Percentiles rank a stretch among this genome's conserved stretches.
These are phyloP conservation scores for Lepeophtheirus nordmannii DNA, from an alignment of 2,888 invertebrate species.

Conservation along the genomic window DNA sequence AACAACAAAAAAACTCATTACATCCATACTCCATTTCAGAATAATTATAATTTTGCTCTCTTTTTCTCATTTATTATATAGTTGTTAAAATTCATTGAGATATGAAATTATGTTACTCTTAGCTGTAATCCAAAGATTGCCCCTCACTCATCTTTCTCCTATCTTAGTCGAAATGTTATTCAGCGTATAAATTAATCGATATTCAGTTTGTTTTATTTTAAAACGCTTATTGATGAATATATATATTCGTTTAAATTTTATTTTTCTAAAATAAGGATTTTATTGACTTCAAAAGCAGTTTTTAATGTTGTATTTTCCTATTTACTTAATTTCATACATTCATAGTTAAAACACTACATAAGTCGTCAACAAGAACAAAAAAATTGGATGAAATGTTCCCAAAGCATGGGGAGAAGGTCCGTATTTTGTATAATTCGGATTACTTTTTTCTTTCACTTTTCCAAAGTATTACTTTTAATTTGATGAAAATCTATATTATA, in stretches of 20 bases:
- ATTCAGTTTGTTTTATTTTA: background rate
- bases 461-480: background rate
- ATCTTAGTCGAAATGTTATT: background rate
- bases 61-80: background rate
- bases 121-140: conserved; percentile 8
- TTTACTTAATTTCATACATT: too few species aligned
- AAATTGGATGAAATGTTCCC: too few species aligned
- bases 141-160: background rate
- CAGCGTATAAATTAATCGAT: background rate
- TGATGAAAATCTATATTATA: background rate
- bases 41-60: background rate
- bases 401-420: too few species aligned
- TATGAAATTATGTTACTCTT: background rate
- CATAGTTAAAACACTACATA: too few species aligned
- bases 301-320: too few species aligned
- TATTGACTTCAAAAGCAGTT: too few species aligned
- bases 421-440: too few species aligned
- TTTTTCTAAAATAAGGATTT: background rate
- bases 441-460: too few species aligned
- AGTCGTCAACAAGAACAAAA: too few species aligned
- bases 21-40: background rate
- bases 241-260: background rate
- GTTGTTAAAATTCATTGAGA: background rate
- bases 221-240: background rate
- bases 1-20: background rate